These are phyloP conservation scores for Aphodius granarius DNA, from an alignment of 2,888 invertebrate species.

Conservation along the genomic window DNA sequence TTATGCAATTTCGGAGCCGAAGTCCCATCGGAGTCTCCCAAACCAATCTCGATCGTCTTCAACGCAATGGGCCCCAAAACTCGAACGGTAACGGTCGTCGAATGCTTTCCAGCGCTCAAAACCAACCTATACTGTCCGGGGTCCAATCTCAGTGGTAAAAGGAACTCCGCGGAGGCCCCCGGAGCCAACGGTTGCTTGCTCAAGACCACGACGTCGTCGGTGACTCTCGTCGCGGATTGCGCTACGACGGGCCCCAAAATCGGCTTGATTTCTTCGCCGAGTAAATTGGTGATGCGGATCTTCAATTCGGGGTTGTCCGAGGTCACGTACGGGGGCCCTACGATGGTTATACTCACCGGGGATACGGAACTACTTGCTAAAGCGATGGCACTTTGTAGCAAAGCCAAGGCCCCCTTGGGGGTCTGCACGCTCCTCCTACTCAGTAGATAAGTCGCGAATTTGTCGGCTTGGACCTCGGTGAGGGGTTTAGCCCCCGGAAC, in stretches of 20 bases:
- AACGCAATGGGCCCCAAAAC: constrained; percentile 78
- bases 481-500: constrained; percentile 69
- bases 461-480: constrained; percentile 76
- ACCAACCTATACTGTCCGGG: constrained; percentile 85
- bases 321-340: constrained; percentile 77
- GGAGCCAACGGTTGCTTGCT: constrained; percentile 64
- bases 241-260: constrained; percentile 70
- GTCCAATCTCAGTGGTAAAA: constrained; percentile 78
- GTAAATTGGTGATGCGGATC: constrained; percentile 72
- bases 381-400: constrained; percentile 76
- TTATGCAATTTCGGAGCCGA: constrained; percentile 78
- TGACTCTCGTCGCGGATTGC: constrained; percentile 72
- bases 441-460: constrained; percentile 88
- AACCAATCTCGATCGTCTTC: constrained; percentile 79
- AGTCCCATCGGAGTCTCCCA: constrained; percentile 88
- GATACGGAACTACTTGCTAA: constrained; percentile 58
- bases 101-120: constrained; percentile 69
- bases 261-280: constrained; percentile 73
- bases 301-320: constrained; percentile 72
- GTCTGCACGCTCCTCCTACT: constrained; percentile 88
- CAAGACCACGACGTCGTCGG: constrained; percentile 75
- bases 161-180: constrained; percentile 67
- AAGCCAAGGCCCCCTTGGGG: constrained; percentile 77
- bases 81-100: constrained; percentile 58
- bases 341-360: constrained; percentile 83